Conservation (phyloP, 1,140 invertebrate species). For the Anthonomus grandis region DNA sequence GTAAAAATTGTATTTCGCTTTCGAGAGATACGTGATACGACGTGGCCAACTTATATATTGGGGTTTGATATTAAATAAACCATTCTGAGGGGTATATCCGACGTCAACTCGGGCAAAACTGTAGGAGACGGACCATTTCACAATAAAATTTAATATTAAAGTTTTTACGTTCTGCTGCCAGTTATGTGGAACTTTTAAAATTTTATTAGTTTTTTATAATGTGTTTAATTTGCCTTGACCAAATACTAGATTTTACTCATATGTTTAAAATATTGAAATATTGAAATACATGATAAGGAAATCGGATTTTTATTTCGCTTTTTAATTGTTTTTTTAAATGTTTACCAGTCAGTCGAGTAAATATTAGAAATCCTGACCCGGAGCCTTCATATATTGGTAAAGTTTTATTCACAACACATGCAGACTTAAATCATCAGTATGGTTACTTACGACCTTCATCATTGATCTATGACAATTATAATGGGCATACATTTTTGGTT, state of each 20-base stretch:
- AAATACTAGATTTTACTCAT: not conserved
- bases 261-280: not conserved
- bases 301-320: not conserved
- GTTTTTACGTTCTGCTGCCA: not conserved
- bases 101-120: conserved; percentile 22
- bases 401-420: too few relatives aligned
- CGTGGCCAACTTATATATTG: conserved; percentile 25
- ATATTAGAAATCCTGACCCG: too few relatives aligned
- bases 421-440: too few relatives aligned
- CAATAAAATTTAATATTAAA: conserved; percentile 29
- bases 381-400: too few relatives aligned
- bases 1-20: conserved; percentile 30
- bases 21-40: conserved; percentile 25
- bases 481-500: too few relatives aligned
- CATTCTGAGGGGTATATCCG: conserved; percentile 25
- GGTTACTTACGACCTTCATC: too few relatives aligned
- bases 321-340: not conserved
- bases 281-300: not conserved
- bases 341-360: not conserved
- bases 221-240: not conserved
- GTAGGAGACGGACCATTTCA: conserved; percentile 25
- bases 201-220: conserved; percentile 1
- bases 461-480: too few relatives aligned
- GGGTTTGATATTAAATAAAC: conserved; percentile 29
- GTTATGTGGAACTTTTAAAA: not conserved